Evolutionary conservation across 1,140 invertebrate genomes (phyloP), one percentile per base, ranked within the genome.

Genomic region (Telenomus remus): DNA sequence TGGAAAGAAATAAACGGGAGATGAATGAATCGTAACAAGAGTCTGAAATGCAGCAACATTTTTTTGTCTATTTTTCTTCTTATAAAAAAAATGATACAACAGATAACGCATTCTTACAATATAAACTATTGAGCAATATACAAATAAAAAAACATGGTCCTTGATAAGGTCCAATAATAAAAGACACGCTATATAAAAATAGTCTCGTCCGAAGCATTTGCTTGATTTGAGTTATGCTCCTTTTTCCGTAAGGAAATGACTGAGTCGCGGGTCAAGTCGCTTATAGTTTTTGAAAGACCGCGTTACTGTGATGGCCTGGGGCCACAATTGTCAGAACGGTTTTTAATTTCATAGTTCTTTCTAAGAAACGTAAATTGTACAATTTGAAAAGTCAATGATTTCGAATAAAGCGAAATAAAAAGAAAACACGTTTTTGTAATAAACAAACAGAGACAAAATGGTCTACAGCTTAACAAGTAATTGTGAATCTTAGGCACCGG

Each of bases 11-110:
- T 33, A 54, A 39, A 39, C 9, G 8, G 9, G 4, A 11, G n/a
- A 11, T 39, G 13, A 56, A 43, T 10, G 34, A 43, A 39, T 2
- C n/a, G 9, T 1, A 4, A 39, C n/a, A 9, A 39, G 9, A 27
- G 37, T 77, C 39, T 81, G 79, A 87, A 87, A 86, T 87, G 83
- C 82, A 84, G 85, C 83, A 87, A 88, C 86, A 87, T 87, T 85
- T 86, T 86, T 74, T 64, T 63, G 44, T 66, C 82, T 87, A 84
- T 87, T 87, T 87, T 87, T 87, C 81, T 87, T 87, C 84, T 87
- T 88, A 86, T 86, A 86, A 88, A 88, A n/a, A 74, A 88, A 87
- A 88, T 87, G 85, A 87, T 87, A 87, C 86, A 88, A 88, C 87
- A 86, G 83, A 86, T 87, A 87, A 88, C 86, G 86, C 85, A 87